Percentiles rank a stretch among this genome's conserved stretches.
Evolutionary conservation across 30 jellyfish, hydroid and myxozoan species (phyloP).

Genomic region (Aurelia sp.): DNA sequence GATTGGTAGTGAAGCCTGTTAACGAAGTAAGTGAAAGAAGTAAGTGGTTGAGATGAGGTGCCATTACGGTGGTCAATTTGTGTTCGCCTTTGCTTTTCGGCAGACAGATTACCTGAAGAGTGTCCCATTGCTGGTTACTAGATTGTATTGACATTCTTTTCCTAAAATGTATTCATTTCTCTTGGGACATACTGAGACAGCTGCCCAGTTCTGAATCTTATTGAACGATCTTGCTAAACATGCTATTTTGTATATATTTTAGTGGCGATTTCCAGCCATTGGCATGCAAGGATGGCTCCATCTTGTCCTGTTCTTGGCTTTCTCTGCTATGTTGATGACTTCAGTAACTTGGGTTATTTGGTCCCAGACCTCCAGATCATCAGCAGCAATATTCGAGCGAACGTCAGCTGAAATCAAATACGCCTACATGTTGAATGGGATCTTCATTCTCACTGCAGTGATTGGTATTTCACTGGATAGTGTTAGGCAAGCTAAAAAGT

Average conservation of each 20-base stretch:
- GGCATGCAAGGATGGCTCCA: slow-evolving; percentile 84
- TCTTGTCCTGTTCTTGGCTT: slow-evolving; percentile 60
- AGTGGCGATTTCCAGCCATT: slow-evolving; percentile 73
- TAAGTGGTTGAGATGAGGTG: too few species aligned
- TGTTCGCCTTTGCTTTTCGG: too few species aligned
- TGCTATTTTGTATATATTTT: not conserved
- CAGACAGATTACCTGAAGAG: too few species aligned
- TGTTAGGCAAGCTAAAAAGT: slow-evolving; percentile 61
- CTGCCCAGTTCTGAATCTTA: not conserved
- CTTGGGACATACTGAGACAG: too few species aligned
- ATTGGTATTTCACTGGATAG: slow-evolving; percentile 68
- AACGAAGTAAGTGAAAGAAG: too few species aligned
- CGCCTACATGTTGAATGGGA: slow-evolving; percentile 68
- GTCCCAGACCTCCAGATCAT: slow-evolving; percentile 81
- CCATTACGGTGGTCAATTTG: too few species aligned
- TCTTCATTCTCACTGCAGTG: slow-evolving; percentile 69
- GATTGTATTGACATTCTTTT: too few species aligned
- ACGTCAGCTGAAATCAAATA: slow-evolving; percentile 74
- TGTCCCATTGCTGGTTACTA: too few species aligned
- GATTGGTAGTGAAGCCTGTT: too few species aligned
- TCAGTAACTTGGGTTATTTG: slow-evolving; percentile 75
- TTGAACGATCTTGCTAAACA: not conserved
- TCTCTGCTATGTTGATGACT: slow-evolving; percentile 69
- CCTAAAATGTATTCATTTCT: too few species aligned
- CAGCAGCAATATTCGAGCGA: slow-evolving; percentile 73